Evolutionary conservation across 2,113 vertebrate species (phyloP), one percentile per base, ranked within the genome.

Genomic region (Ptychochromis oligacanthus): DNA sequence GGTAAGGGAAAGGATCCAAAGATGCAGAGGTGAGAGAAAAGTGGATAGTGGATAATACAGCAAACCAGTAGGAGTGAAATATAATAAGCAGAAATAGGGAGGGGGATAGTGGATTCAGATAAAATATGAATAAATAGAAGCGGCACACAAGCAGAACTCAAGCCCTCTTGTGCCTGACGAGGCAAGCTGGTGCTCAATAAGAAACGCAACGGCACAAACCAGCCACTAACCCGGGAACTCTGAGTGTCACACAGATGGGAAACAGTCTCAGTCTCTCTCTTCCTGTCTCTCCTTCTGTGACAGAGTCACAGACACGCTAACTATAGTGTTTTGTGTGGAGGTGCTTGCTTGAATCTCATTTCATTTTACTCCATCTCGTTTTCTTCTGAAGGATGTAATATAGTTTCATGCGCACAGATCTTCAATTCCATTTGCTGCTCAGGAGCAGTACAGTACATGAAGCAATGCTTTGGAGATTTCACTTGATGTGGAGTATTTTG

Each of bases 331-430:
- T 78, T 72, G 77, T 76, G 75, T 65, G 52, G 40, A 87, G 46
- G 58, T 82, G 74, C 38, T 24, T 17, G 11, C 75, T n/a, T 65
- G 83, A 80, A 83, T 90, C 83, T 87, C 80, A 86, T 89, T 85
- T 90, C 18, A 80, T 91, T 92, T 77, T 15, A 36, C 86, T 79
- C 62, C 70, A 79, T 89, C 86, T 80, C 61, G 17, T 89, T 78
- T 87, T 64, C 46, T 24, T 87, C 77, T 82, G 88, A 81, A 91
- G 82, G 62, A 87, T 90, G 75, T 91, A 83, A 88, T 67, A 81
- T 52, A 43, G 28, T 83, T 79, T 84, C 77, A 80, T 31, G 77
- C 84, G 65, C 75, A 74, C 60, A 62, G 59, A 86, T 80, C 88
- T 82, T 38, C 79, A 80, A 56, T 91, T 88, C 76, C 55, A 87